Percentiles rank a stretch among this genome's conserved stretches.
Conservation (phyloP, 92 coral and sea anemone species). For the Virgularia gustaviana region DNA sequence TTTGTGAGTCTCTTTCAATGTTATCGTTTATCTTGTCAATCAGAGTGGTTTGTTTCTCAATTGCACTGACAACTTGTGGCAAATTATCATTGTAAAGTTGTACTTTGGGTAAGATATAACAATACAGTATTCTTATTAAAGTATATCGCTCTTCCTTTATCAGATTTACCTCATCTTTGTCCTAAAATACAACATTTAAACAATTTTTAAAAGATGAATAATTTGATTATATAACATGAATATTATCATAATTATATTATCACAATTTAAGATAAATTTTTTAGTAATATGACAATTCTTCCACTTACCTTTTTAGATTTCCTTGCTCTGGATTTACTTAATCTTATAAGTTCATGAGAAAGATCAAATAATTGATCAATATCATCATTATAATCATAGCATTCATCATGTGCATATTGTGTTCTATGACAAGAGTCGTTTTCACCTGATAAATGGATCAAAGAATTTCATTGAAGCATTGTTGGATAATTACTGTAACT, state of each 20-base stretch:
- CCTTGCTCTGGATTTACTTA: slow-evolving; percentile 18
- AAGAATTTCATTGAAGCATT: background rate
- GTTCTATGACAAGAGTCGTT: slow-evolving; percentile 5
- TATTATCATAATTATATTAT: background rate
- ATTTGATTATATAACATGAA: background rate
- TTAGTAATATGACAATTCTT: no score
- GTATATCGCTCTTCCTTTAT: slow-evolving; percentile 51
- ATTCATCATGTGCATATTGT: slow-evolving; percentile 61
- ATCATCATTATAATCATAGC: slow-evolving; percentile 91
- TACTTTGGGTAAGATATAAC: slow-evolving; percentile 89
- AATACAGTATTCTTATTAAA: slow-evolving; percentile 85
- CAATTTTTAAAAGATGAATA: background rate
- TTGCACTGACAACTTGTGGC: slow-evolving; percentile 64
- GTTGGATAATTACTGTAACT: no score
- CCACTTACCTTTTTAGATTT: background rate
- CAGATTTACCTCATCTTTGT: slow-evolving; percentile 32
- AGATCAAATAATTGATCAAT: slow-evolving; percentile 79
- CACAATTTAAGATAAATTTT: background rate
- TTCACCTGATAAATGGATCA: background rate
- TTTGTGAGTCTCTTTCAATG: slow-evolving; percentile 39
- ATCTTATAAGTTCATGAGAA: slow-evolving; percentile 62
- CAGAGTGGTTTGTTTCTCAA: slow-evolving; percentile 51
- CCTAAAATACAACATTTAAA: background rate
- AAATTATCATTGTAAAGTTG: slow-evolving; percentile 61
- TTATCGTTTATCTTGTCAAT: slow-evolving; percentile 63